These are phyloP conservation scores for Neelides folsomi DNA, from an alignment of 2,888 invertebrate genomes.

Conservation along the genomic window DNA sequence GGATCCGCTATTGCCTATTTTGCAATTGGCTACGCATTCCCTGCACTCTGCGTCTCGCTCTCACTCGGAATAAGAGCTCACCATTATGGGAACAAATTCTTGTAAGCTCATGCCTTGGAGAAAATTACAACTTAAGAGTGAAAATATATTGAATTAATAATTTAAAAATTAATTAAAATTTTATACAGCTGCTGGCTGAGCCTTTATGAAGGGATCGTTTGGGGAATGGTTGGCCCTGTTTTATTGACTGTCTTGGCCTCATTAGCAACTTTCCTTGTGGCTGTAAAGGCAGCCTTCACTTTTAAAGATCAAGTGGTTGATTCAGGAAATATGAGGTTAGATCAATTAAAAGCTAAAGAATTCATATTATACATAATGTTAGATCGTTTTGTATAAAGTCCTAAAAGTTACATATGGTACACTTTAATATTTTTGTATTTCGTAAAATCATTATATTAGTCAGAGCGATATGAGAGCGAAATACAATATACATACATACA, in stretches of 20 bases:
- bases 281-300: slow-evolving; percentile 79
- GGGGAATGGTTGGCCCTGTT: slow-evolving; percentile 88
- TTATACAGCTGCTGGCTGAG: slow-evolving; percentile 80
- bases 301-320: slow-evolving; percentile 79
- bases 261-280: slow-evolving; percentile 64
- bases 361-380: too few species aligned
- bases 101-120: slow-evolving; percentile 60
- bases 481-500: too few species aligned
- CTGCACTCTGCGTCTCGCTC: slow-evolving; percentile 77
- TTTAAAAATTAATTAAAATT: slow-evolving; percentile 6
- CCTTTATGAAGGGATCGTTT: slow-evolving; percentile 81
- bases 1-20: slow-evolving; percentile 85
- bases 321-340: slow-evolving; percentile 60
- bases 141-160: too few species aligned
- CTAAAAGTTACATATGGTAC: too few species aligned
- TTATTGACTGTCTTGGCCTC: slow-evolving; percentile 55
- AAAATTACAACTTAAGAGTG: too few species aligned
- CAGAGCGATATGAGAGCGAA: too few species aligned
- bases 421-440: too few species aligned
- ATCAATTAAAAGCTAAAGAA: too few species aligned
- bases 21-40: slow-evolving; percentile 79
- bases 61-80: slow-evolving; percentile 85
- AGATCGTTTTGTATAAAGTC: too few species aligned
- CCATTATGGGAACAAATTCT: slow-evolving; percentile 84
- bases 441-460: too few species aligned